Conservation (phyloP, 2,888 invertebrate genomes). For the Zaprionus bogoriensis region DNA sequence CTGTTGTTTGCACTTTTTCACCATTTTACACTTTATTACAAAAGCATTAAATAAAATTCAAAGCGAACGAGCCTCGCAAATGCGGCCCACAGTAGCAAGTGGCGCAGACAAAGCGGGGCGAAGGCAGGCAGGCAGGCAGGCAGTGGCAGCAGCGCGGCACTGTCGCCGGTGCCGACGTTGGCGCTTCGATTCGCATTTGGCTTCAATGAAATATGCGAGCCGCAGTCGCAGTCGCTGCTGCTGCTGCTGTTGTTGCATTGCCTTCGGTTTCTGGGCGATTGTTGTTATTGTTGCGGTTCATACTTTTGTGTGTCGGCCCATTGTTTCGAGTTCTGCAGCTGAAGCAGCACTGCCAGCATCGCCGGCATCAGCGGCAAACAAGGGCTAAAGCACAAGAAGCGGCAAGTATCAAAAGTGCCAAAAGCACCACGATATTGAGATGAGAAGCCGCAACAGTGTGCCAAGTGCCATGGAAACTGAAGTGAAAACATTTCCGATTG, state of each 20-base stretch:
- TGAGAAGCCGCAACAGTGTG: slow-evolving; percentile 24
- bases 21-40: slow-evolving; percentile 78
- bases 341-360: slow-evolving; percentile 24
- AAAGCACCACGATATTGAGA: slow-evolving; percentile 31
- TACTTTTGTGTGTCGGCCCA: slow-evolving; percentile 62
- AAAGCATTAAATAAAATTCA: slow-evolving; percentile 79
- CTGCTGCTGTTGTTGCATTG: slow-evolving; percentile 53
- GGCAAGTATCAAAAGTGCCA: slow-evolving; percentile 51
- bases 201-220: slow-evolving; percentile 51
- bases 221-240: slow-evolving; percentile 23
- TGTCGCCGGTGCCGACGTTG: slow-evolving; percentile 11
- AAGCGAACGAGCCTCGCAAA: slow-evolving; percentile 68
- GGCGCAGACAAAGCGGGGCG: not conserved
- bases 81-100: slow-evolving; percentile 9
- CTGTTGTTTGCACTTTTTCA: slow-evolving; percentile 76
- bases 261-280: slow-evolving; percentile 42
- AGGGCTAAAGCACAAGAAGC: slow-evolving; percentile 51
- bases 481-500: not conserved
- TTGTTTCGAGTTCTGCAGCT: slow-evolving; percentile 54
- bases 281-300: slow-evolving; percentile 65
- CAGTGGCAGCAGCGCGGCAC: not conserved
- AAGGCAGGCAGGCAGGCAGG: slow-evolving; percentile 3
- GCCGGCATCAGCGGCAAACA: slow-evolving; percentile 36
- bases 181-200: slow-evolving; percentile 65
- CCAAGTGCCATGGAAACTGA: not conserved